These are phyloP conservation scores for Ophraella communa DNA, from an alignment of 2,888 invertebrate species.

Conservation along the genomic window DNA sequence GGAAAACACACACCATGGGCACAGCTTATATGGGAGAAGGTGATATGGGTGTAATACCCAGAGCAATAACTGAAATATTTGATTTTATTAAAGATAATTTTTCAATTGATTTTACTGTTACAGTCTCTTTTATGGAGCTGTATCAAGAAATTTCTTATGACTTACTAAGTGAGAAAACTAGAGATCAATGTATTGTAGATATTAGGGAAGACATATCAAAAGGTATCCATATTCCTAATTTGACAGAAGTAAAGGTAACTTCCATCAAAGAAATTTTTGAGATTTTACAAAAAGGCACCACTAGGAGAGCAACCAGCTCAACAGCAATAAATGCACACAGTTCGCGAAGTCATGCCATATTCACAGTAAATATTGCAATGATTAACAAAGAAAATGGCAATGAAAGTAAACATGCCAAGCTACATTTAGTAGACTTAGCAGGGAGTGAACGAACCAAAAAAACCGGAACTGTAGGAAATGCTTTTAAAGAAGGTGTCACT, in stretches of 20 bases:
- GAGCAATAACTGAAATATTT: slow-evolving; percentile 85
- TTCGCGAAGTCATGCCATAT: slow-evolving; percentile 90
- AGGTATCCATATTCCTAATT: slow-evolving; percentile 69
- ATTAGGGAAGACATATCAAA: slow-evolving; percentile 77
- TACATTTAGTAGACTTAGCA: slow-evolving; percentile 90
- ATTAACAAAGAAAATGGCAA: slow-evolving; percentile 65
- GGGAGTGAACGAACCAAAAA: slow-evolving; percentile 91
- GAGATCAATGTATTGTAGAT: slow-evolving; percentile 76
- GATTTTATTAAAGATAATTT: slow-evolving; percentile 59
- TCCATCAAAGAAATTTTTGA: slow-evolving; percentile 70
- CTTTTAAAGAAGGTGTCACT: slow-evolving; percentile 88
- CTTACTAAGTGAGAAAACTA: slow-evolving; percentile 71
- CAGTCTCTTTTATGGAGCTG: slow-evolving; percentile 86
- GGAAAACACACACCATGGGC: slow-evolving; percentile 95
- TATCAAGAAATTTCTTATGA: slow-evolving; percentile 91
- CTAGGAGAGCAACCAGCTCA: slow-evolving; percentile 77
- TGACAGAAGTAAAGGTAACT: slow-evolving; percentile 70
- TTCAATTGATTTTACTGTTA: slow-evolving; percentile 70
- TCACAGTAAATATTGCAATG: slow-evolving; percentile 75
- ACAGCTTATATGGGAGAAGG: slow-evolving; percentile 74
- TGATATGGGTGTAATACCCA: slow-evolving; percentile 83
- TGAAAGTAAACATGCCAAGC: slow-evolving; percentile 79
- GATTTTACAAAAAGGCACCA: slow-evolving; percentile 71
- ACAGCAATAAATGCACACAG: slow-evolving; percentile 93
- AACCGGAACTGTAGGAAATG: slow-evolving; percentile 85